Base-by-base conservation (phyloP, 2,113 vertebrate species). In the Tretioscincus oriximinensis region DNA sequence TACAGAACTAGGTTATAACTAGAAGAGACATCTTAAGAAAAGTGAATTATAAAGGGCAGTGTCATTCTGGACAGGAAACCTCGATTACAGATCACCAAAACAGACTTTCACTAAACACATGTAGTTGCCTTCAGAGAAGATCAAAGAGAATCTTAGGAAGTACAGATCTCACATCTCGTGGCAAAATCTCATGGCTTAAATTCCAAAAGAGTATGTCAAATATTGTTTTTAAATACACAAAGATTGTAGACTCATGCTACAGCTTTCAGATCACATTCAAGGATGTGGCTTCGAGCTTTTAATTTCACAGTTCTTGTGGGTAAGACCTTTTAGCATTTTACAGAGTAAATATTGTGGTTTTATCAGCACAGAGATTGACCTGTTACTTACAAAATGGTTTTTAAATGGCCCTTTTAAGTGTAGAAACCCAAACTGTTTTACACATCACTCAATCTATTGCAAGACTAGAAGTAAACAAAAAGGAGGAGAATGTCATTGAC, bases 401-500 rank as follows among this genome's bases (percentile, higher is more conserved):
- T 80, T n/a, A 80, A 86, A 66, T 65, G 22, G 77, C 26, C 79
- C 9, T 21, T 66, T 70, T 88, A 80, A 84, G 83, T 85, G 47
- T 41, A 80, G 60, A 51, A 78, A 87, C 85, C 51, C 86, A 63
- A 12, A 22, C 9, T 80, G 18, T 85, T 72, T 60, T 1, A 60
- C 72, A 81, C 61, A 63, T 31, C 85, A 61, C 41, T 84, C 51
- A 84, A 54, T 82, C 80, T 82, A 90, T 84, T 88, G 61, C 76
- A 84, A 76, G 51, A 12, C 1, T 47, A 76, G 79, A 83, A 74
- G 79, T 83, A 91, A 90, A 83, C 12, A 76, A 88, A 35, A 76
- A 76, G 60, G 77, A 83, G 68, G 79, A 75, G 68, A 81, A 73
- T 83, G 81, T 71, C 88, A 90, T 84, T 85, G 20, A 83, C 29